These are phyloP conservation scores for Phortica magna DNA, from an alignment of 2,888 invertebrate genomes.

Conservation along the genomic window DNA sequence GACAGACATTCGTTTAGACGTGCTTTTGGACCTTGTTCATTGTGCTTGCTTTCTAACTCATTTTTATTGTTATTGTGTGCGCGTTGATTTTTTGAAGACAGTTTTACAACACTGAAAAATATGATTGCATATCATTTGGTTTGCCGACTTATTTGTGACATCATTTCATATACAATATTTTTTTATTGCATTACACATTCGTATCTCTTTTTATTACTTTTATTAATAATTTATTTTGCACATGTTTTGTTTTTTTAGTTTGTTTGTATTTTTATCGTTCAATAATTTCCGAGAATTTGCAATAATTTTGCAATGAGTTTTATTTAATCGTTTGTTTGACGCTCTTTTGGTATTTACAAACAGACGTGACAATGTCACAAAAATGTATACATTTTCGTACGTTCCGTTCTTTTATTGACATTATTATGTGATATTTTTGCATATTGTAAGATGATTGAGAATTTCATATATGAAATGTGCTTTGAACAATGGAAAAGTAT, in stretches of 20 bases:
- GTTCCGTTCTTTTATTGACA: conserved; percentile 7
- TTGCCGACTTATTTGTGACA: no score
- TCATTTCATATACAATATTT: no score
- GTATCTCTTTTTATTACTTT: no score
- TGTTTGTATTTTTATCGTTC: conserved; percentile 1
- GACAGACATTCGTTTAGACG: neutral
- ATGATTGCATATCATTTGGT: no score
- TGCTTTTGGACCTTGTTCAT: neutral
- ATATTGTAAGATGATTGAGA: neutral
- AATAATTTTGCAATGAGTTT: neutral
- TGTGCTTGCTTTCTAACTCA: neutral
- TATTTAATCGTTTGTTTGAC: neutral
- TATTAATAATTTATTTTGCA: neutral
- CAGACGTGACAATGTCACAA: conserved; percentile 43
- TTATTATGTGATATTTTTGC: conserved; percentile 11
- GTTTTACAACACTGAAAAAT: neutral
- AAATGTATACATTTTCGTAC: neutral
- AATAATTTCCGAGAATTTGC: conserved; percentile 15
- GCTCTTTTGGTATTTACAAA: conserved; percentile 6
- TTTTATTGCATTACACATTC: no score
- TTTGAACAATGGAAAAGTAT: conserved; percentile 1
- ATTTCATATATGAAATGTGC: neutral
- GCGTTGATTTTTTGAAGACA: neutral
- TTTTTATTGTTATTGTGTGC: neutral
- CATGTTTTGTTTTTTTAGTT: neutral